A percentile compares a stretch with the other conserved stretches of the same genome.
Evolutionary conservation across 1,140 invertebrate genomes (phyloP).

Genomic region (Cephus cinctus): DNA sequence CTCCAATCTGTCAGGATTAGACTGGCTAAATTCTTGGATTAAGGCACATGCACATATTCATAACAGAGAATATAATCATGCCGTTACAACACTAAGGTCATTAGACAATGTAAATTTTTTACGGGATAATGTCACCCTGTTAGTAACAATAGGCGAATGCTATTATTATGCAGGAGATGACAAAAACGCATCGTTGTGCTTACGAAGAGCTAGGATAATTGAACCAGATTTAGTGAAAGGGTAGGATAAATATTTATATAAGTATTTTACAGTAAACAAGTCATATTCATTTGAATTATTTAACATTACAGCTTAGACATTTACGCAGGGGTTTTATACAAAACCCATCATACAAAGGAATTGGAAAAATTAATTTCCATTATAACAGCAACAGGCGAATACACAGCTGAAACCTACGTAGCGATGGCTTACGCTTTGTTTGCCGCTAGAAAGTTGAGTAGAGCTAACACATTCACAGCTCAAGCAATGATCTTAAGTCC

Average conservation of each 20-base stretch:
- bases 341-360: conserved; percentile 51
- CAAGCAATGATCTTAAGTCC: conserved; percentile 57
- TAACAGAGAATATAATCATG: conserved; percentile 63
- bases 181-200: conserved; percentile 52
- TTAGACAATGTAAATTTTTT: conserved; percentile 63
- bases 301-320: conserved; percentile 45
- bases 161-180: conserved; percentile 65
- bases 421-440: conserved; percentile 65
- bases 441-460: conserved; percentile 56
- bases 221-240: conserved; percentile 62
- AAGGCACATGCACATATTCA: conserved; percentile 67
- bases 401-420: conserved; percentile 62
- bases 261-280: conserved; percentile 13
- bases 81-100: conserved; percentile 62
- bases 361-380: conserved; percentile 53
- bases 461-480: conserved; percentile 64
- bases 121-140: conserved; percentile 65
- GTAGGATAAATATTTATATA: conserved; percentile 22
- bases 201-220: conserved; percentile 55
- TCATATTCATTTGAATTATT: conserved; percentile 12
- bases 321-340: conserved; percentile 55
- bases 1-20: conserved; percentile 47
- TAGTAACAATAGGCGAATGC: conserved; percentile 66
- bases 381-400: conserved; percentile 48
- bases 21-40: conserved; percentile 70